Percentiles rank a stretch among this genome's conserved stretches.
These are phyloP conservation scores for Coecobrya sp. DNA, from an alignment of 2,888 invertebrate genomes.

Conservation along the genomic window DNA sequence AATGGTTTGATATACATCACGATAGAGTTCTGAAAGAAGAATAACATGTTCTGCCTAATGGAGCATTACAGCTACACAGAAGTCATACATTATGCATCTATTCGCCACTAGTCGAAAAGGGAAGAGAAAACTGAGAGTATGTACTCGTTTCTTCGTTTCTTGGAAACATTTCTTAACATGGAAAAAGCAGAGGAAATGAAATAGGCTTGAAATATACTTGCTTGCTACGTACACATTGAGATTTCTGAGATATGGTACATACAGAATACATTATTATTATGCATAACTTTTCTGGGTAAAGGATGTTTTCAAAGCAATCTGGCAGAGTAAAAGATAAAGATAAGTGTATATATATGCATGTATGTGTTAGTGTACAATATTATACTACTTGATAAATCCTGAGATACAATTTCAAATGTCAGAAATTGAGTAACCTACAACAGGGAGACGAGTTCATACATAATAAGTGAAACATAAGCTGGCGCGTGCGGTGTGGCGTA, in stretches of 20 bases:
- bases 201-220: not conserved
- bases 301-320: not conserved
- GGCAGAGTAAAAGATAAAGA: not conserved
- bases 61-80: constrained; percentile 23
- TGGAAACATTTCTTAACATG: constrained; percentile 7
- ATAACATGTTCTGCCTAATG: constrained; percentile 38
- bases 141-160: constrained; percentile 30
- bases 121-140: not conserved
- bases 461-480: not conserved
- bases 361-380: not conserved
- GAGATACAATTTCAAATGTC: not conserved
- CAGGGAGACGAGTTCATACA: not conserved
- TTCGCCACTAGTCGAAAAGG: constrained; percentile 5
- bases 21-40: not conserved
- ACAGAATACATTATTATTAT: too few species aligned
- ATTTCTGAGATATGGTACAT: not conserved
- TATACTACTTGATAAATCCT: not conserved
- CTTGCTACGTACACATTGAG: not conserved
- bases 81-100: constrained; percentile 1
- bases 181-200: not conserved
- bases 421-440: not conserved
- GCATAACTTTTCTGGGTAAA: not conserved
- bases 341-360: too few species aligned
- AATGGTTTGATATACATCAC: not conserved
- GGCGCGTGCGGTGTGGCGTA: not conserved